Conservation (phyloP, 2,797 vertebrate species). For the Sebastolobus altivelis region DNA sequence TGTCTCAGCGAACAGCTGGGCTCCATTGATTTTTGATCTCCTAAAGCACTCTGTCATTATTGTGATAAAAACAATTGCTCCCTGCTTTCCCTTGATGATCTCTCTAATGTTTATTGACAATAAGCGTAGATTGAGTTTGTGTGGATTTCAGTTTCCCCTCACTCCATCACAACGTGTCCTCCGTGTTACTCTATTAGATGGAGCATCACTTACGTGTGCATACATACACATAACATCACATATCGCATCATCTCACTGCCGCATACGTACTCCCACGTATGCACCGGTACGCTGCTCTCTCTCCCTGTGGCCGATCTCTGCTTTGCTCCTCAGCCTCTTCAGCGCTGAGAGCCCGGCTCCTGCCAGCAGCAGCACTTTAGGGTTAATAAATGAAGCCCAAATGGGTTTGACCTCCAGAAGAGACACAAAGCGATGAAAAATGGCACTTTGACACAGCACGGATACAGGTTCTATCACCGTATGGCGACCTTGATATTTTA, state of each 20-base stretch:
- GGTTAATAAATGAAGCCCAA: conserved; percentile 82
- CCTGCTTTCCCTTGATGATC: conserved; percentile 70
- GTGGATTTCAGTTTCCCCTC: conserved; percentile 59
- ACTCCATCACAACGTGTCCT: conserved; percentile 10
- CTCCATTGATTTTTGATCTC: conserved; percentile 75
- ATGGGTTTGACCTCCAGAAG: conserved; percentile 79
- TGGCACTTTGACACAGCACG: conserved; percentile 76
- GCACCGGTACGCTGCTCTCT: not conserved
- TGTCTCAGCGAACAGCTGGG: conserved; percentile 28
- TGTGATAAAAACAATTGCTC: conserved; percentile 45
- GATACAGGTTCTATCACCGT: conserved; percentile 55
- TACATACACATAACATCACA: conserved; percentile 1
- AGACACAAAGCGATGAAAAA: conserved; percentile 80
- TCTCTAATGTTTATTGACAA: conserved; percentile 79
- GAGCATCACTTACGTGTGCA: conserved; percentile 7
- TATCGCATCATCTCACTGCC: not conserved
- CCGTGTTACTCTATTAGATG: conserved; percentile 66
- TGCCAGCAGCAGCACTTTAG: conserved; percentile 75
- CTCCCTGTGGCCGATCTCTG: conserved; percentile 47
- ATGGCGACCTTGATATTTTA: conserved; percentile 82
- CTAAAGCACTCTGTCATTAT: conserved; percentile 65
- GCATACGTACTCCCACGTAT: conserved; percentile 5
- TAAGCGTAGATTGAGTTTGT: conserved; percentile 69
- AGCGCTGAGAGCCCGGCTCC: conserved; percentile 35
- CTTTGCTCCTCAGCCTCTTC: conserved; percentile 28